Evolutionary conservation across 2,888 invertebrate species (phyloP), one percentile per base, ranked within the genome.

Genomic region (Agrilus mali): DNA sequence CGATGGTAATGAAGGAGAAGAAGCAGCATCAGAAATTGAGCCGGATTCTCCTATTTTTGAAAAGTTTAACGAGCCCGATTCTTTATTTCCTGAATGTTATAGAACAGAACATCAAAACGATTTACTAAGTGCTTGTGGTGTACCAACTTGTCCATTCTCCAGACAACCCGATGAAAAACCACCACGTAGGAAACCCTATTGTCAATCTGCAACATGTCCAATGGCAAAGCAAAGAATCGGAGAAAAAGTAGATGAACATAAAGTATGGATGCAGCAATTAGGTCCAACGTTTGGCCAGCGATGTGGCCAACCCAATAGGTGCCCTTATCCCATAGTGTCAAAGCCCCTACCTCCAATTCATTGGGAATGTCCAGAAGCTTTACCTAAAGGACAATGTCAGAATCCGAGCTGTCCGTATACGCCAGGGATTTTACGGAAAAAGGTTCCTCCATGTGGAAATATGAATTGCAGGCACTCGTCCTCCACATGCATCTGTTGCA

Each of bases 361-460:
- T 47, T 66, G 66, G 66, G 66, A 66, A 40, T 66, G 66, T 50
- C 66, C 66, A 0, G 65, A 66, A 43, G 65, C 66, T 1, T 50
- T 66, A 33, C 66, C 66, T 0, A 54, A 59, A 50, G 66, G 61
- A 2, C 50, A 55, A 5, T 66, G 66, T 44, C 56, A 52, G 47
- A 66, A 66, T 49, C 60, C 62, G 1, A 54, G 63, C 38, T 66
- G 66, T 50, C 66, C 66, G 2, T 40, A 53, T 7, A 53, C 47
- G 37, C 49, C 50, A 10, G 54, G 53, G 44, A 53, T 54, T 33
- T 45, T 62, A 34, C 45, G 50, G 4, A 48, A 48, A 32, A 58
- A 60, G 43, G 52, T 53, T 34, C 48, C 50, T 4, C 56, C 54
- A n/a, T 58, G 49, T 38, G 57, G 58, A 8, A 27, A 27, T 27